Base-by-base conservation (phyloP, 2,113 vertebrate species). In the Podarcis raffonei region DNA sequence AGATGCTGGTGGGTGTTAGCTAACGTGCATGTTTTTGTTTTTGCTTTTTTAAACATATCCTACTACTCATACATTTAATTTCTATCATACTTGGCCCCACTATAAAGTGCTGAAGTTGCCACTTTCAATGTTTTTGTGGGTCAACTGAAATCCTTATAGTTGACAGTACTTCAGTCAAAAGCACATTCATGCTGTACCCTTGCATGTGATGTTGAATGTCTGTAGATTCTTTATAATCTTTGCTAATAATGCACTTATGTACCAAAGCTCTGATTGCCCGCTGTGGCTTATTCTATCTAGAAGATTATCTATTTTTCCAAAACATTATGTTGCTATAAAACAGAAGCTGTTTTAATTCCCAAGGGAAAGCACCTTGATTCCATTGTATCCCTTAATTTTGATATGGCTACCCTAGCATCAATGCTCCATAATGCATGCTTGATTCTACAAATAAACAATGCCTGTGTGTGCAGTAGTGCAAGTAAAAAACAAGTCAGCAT, bases 1-100 rank as follows among this genome's bases (percentile, higher is more conserved):
- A 97, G 0, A 79, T 95, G 15, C 93, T 97, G 95, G 98, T 99
- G 97, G 95, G 97, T 92, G 37, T 30, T 5, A 3, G 18, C 77
- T 77, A 69, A 83, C n/a, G 53, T 15, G 12, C n/a, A 32, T 27
- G 15, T 3, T 53, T 53, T 53, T 48, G 48, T 48, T 48, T 53
- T 53, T 53, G 48, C 30, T 27, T 13, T 15, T 79, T 79, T 12
- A 62, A 62, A 62, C 30, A 2, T 77, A 18, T 42, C 6, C 8
- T 3, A 6, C 27, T 15, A 57, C 18, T 30, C 12, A 15, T n/a
- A 32, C 11, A 13, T 53, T 81, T 13, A 72, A 6, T 15, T 39
- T 39, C 30, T 83, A 2, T 80, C 39, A 2, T 13, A 9, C 16
- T 15, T 5, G 6, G 6, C 8, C 9, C 25, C n/a, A 35, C 48